Evolutionary conservation across 2,888 invertebrate genomes (phyloP), one percentile per base, ranked within the genome.

Genomic region (Pachymerium ferrugineum): DNA sequence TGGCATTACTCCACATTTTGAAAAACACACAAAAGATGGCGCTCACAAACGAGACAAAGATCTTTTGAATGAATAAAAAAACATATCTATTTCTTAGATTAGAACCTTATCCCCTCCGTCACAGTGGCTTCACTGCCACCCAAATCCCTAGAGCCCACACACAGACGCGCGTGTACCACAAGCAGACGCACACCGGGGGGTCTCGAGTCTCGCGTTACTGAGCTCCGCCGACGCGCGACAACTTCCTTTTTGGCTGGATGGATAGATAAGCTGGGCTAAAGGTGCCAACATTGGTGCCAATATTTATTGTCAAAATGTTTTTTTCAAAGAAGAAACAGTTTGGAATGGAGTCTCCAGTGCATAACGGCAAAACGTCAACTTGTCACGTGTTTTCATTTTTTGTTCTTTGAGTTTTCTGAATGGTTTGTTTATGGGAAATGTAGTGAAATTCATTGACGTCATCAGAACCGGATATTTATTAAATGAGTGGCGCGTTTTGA

Each of bases 61-160:
- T 47, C 19, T 47, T 47, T 16, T 47, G 6, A 8, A 33, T 19
- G 10, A 47, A 19, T 47, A 22, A 47, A 47, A 22, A 47, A 47
- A 47, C 19, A 22, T 47, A 4, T 12, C 5, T 47, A 47, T 47
- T 47, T 22, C 6, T 6, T 22, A 22, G 3, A 3, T 10, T 47
- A 47, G 4, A n/a, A n/a, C n/a, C n/a, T n/a, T n/a, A n/a, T n/a
- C n/a, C 47, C 47, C 47, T 47, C 47, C 47, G 47, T 47, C 47
- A 47, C 47, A 47, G 47, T 47, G 47, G 47, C 47, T 47, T 47
- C 47, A 47, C 47, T 47, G 47, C 47, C 47, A 47, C 47, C 47
- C 47, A 47, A 47, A 6, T 1, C 47, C 22, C 19, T 1, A 16
- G 19, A 47, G 47, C 47, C 47, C 47, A 47, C 47, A 47, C 47